Conservation (phyloP, 2,797 vertebrate species). For the Hephaestus fuliginosus region DNA sequence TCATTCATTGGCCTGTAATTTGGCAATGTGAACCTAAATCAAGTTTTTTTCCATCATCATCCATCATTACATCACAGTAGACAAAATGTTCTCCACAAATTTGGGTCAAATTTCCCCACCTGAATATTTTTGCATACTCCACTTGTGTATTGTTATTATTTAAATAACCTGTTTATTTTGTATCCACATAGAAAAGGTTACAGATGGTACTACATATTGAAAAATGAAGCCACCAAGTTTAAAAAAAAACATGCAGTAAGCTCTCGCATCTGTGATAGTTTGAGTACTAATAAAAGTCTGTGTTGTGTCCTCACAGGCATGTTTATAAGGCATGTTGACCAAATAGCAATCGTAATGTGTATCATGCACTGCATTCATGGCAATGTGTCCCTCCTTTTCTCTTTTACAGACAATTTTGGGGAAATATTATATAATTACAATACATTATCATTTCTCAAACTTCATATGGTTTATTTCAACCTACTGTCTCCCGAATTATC, state of each 20-base stretch:
- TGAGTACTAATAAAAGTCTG: neutral
- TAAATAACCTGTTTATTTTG: neutral
- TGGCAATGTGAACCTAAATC: neutral
- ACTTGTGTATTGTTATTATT: neutral
- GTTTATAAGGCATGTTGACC: neutral
- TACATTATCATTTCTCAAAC: neutral
- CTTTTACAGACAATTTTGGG: neutral
- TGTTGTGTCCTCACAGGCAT: neutral
- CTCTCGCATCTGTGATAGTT: neutral
- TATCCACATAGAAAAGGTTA: neutral
- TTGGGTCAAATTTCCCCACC: neutral
- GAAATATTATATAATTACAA: neutral
- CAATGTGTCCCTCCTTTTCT: neutral
- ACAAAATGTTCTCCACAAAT: neutral
- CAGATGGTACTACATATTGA: no score
- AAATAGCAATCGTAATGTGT: neutral
- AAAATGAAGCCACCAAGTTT: neutral
- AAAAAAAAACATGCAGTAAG: neutral
- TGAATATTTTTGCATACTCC: neutral
- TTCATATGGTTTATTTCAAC: neutral
- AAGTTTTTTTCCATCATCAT: no score
- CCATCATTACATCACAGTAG: neutral
- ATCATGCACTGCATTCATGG: neutral
- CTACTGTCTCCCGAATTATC: constrained; percentile 61
- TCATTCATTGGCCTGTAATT: neutral